A percentile compares a stretch with the other conserved stretches of the same genome.
These are phyloP conservation scores for Pentalonia nigronervosa DNA, from an alignment of 1,140 invertebrate species.

Conservation along the genomic window DNA sequence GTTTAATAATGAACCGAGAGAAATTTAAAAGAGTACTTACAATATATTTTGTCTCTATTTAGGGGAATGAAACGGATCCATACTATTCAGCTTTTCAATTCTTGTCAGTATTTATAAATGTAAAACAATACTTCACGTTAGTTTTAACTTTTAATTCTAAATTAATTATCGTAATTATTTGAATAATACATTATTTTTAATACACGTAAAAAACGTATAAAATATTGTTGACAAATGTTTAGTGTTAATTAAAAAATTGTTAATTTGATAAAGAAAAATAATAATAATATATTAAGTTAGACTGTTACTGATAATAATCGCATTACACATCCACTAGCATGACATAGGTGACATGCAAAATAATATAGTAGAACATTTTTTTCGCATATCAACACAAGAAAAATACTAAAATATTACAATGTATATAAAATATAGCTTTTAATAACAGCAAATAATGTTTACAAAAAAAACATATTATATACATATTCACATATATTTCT, in stretches of 20 bases:
- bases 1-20: neutral
- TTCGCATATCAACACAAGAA: neutral
- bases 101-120: neutral
- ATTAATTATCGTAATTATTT: neutral
- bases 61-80: no score
- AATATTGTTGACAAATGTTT: neutral
- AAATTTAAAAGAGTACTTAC: neutral
- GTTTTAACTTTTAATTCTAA: neutral
- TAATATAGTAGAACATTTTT: neutral
- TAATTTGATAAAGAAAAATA: no score
- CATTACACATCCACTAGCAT: neutral
- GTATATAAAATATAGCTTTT: no score
- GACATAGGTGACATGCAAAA: neutral
- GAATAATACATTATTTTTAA: neutral
- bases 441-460: no score
- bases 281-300: neutral
- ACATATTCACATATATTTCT: no score
- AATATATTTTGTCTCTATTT: neutral
- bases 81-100: neutral
- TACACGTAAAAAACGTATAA: neutral
- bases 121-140: neutral
- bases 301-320: neutral
- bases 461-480: no score
- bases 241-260: neutral
- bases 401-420: neutral